Base-by-base conservation (phyloP, 1,140 invertebrate genomes). In the Metaphire vulgaris region DNA sequence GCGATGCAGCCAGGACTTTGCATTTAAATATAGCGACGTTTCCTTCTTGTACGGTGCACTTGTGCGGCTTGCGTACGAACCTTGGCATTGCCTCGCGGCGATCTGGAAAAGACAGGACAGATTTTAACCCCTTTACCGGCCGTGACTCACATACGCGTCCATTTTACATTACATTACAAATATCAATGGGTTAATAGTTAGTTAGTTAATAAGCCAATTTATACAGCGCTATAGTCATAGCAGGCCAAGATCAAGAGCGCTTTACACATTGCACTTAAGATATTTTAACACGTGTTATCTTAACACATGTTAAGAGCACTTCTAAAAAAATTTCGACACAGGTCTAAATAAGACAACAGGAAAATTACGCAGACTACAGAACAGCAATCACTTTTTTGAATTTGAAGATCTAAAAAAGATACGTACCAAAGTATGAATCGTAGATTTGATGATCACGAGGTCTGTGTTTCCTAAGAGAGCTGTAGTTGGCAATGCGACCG, bases 11-110 rank as follows among this genome's bases (percentile, higher is more conserved):
- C 81, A 99, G 94, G 77, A 99, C 92, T 79, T 95, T 91, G 85
- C 96, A 99, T 82, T 94, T 94, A 89, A 99, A 96, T 83, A 96
- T 97, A 56, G 96, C 95, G 80, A 92, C 95, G 84, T 99, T 95
- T 29, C 97, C 97, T 87, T 99, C 97, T 85, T 93, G 96, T 76
- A 94, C 94, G 87, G 97, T 95, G 76, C 95, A 94, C 79, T 94
- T 96, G 80, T 92, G 91, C 15, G 97, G 97, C 84, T 93, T 93
- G 80, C 98, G 97, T 75, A 99, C 95, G 87, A 99, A 99, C 84
- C 96, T 89, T 26, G 98, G 98, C 56, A 94, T 94, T 30, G 96
- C 97, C 89, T 99, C 97, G 82, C 95, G 89, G 31, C 96, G 92
- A 89, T 99, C 95, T 93, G n/a, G 83, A 81, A 79, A 1, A 69